Percentiles rank a stretch among this genome's conserved stretches.
Evolutionary conservation across 2,888 invertebrate species (phyloP).

Genomic region (Cantharis nigra): DNA sequence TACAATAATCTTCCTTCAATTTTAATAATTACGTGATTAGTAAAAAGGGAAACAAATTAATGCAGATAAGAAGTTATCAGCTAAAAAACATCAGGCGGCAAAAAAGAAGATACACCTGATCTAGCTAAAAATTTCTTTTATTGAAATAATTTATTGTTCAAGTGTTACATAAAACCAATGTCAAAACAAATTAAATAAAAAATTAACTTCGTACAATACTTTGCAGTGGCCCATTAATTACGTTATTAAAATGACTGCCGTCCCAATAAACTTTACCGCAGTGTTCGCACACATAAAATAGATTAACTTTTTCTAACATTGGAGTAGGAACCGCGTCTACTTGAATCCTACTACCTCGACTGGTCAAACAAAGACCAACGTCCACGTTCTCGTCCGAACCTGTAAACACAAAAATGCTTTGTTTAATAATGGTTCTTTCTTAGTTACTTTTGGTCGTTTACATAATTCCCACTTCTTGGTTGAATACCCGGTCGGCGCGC

Average conservation of each 20-base stretch:
- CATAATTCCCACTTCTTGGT: slow-evolving; percentile 50
- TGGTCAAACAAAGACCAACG: slow-evolving; percentile 57
- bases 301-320: slow-evolving; percentile 50
- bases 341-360: slow-evolving; percentile 61
- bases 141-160: neutral
- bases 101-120: neutral
- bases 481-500: slow-evolving; percentile 28
- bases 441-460: slow-evolving; percentile 35
- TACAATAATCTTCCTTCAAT: no score
- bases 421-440: neutral
- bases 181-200: neutral
- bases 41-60: no score
- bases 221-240: slow-evolving; percentile 46
- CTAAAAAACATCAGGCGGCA: no score
- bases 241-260: slow-evolving; percentile 50
- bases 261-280: slow-evolving; percentile 83
- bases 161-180: neutral
- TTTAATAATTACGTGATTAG: no score
- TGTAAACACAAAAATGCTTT: slow-evolving; percentile 30
- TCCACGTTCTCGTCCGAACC: slow-evolving; percentile 51
- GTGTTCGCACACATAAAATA: slow-evolving; percentile 69
- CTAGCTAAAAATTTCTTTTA: neutral
- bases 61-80: no score
- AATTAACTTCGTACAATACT: slow-evolving; percentile 41
- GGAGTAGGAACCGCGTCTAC: slow-evolving; percentile 53